Base-by-base conservation (phyloP, 2,888 invertebrate genomes). In the Cheilosia impressa region DNA sequence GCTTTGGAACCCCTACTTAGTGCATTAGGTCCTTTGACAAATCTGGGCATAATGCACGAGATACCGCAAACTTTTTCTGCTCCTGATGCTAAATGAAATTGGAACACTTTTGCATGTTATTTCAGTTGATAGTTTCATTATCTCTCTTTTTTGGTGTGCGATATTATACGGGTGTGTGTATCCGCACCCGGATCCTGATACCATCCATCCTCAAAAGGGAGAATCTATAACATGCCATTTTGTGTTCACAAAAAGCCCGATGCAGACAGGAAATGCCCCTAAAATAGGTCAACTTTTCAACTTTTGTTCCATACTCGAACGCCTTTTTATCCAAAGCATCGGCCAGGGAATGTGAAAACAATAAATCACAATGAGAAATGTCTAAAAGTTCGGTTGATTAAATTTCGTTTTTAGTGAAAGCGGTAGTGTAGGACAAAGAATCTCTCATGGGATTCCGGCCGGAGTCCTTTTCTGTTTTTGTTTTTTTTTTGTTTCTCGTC, bases 291-390 rank as follows among this genome's bases (percentile, higher is more conserved):
- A 85, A 81, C 76, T 80, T 85, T 80, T 85, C 80, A 85, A 76
- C 85, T 81, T 71, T 71, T 60, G 71, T 80, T 75, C 76, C 85
- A 62, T 71, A 81, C 79, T 68, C 72, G 62, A 57, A 68, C 50
- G 60, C 43, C 47, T 76, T 73, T 76, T 71, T 47, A 34, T 60
- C 58, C 69, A 80, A 75, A 80, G 52, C 62, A 71, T 72, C 81
- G 85, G 53, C 80, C 80, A 76, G 80, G 76, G 81, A 81, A 81
- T 85, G 84, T 85, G 81, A 76, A 85, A 71, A 85, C 85, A 85
- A 85, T 85, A 85, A 85, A 85, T 85, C 85, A 85, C 85, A 81
- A 85, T 85, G 80, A 85, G 75, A 85, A 85, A 85, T 85, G 85
- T 85, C 85, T 76, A 85, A 81, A 85, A 85, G 85, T 85, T 85